Percentiles rank a stretch among this genome's conserved stretches.
Conservation (phyloP, 2,113 vertebrate genomes). For the Stigmatopora nigra region DNA sequence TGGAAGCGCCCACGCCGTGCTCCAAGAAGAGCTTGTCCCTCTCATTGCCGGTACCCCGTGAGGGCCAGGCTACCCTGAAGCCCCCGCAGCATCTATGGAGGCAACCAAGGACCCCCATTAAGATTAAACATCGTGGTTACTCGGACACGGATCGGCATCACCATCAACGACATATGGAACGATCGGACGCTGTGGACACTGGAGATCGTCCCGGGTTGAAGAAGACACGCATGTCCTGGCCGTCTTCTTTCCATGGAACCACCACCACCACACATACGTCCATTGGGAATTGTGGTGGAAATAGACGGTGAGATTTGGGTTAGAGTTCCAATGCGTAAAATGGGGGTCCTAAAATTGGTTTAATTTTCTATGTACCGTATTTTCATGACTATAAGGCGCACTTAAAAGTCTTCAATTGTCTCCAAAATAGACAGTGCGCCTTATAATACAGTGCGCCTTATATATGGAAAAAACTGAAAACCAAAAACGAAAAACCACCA, state of each 20-base stretch:
- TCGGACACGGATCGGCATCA: constrained; percentile 79
- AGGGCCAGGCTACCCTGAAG: constrained; percentile 81
- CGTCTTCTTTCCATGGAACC: constrained; percentile 91
- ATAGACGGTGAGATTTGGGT: constrained; percentile 71
- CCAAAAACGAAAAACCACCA: too few species aligned
- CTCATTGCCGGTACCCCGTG: constrained; percentile 83
- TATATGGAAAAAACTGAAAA: too few species aligned
- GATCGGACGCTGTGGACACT: constrained; percentile 89
- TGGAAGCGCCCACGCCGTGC: constrained; percentile 78
- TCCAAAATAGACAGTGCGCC: too few species aligned
- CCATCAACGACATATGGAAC: constrained; percentile 81
- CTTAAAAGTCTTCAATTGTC: too few species aligned
- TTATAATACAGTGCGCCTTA: too few species aligned
- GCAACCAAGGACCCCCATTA: constrained; percentile 83
- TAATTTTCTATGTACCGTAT: too few species aligned
- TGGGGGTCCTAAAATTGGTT: too few species aligned
- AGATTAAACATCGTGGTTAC: constrained; percentile 77
- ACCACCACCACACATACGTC: constrained; percentile 75
- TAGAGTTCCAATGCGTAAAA: neutral
- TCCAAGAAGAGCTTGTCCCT: constrained; percentile 85
- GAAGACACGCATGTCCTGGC: constrained; percentile 93
- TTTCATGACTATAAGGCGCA: too few species aligned
- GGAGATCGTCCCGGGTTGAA: constrained; percentile 86
- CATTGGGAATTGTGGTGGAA: constrained; percentile 70
- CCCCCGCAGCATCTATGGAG: constrained; percentile 89